These are phyloP conservation scores for Rhinoptilus africanus DNA, from an alignment of 2,113 vertebrate species.

Conservation along the genomic window DNA sequence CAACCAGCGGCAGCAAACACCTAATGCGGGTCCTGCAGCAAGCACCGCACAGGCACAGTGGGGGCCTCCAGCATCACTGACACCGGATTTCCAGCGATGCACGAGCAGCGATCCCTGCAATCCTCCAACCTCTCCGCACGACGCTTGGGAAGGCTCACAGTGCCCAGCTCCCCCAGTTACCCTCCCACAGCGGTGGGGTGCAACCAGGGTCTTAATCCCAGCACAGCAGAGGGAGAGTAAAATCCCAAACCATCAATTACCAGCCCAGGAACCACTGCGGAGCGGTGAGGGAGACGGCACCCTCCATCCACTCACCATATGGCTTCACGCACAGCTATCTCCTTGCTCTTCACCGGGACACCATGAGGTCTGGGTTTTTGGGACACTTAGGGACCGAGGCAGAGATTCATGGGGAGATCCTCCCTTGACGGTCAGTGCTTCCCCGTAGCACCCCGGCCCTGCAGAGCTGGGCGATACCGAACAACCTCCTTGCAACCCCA, in stretches of 20 bases:
- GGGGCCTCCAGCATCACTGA: background rate
- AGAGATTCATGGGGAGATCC: background rate
- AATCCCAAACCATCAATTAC: rapidly evolving
- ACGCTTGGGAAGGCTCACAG: background rate
- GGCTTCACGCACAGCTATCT: background rate
- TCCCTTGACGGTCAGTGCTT: rapidly evolving
- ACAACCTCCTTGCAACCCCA: background rate
- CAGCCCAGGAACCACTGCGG: rapidly evolving
- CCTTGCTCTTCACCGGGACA: background rate
- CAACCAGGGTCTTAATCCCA: background rate
- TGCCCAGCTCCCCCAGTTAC: background rate
- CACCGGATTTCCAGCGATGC: background rate
- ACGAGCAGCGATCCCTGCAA: background rate
- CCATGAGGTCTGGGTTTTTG: background rate
- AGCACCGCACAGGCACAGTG: background rate
- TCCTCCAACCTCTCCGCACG: background rate
- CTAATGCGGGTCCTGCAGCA: background rate
- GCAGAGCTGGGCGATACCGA: rapidly evolving
- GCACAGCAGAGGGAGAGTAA: rapidly evolving
- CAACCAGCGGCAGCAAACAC: background rate
- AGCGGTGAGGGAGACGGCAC: background rate
- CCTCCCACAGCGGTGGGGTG: rapidly evolving
- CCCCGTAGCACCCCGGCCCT: background rate
- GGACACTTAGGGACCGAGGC: rapidly evolving
- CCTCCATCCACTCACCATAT: background rate